Base-by-base conservation (phyloP, 2,797 vertebrate genomes). In the Eospalax fontanierii region DNA sequence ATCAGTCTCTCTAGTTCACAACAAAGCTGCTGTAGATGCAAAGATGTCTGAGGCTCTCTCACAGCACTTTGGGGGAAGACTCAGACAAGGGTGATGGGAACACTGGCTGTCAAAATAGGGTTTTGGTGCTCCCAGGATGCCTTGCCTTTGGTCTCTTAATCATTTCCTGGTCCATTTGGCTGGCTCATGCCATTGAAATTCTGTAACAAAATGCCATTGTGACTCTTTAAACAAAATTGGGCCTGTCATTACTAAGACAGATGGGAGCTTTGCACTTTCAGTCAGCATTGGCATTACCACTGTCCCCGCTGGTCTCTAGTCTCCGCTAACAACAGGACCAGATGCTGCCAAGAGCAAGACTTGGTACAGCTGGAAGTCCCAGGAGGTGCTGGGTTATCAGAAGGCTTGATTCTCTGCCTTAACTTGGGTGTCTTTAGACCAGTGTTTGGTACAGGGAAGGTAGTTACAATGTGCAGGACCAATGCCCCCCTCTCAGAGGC, bases 191-290 rank as follows among this genome's bases (percentile, higher is more conserved):
- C 84, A 35, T 50, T 85, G 73, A 87, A 91, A 79, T 70, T 24
- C 74, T 83, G 10, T 75, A 43, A 96, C 57, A 96, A 95, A 97
- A 89, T 73, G 65, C 79, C 22, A 71, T 35, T 96, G 84, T 96
- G 57, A 26, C 76, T 57, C 9, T 63, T 75, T 2, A 46, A 82
- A 83, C 19, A 89, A 82, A 94, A 91, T 0, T 33, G 15, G 70
- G 12, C 11, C 43, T 66, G 40, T 88, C 84, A n/a, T 89, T 87
- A 43, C 40, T 26, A 21, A 46, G 18, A 35, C 59, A 83, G 89
- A 74, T 12, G 38, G 57, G 33, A 78, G 19, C 57, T 50, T 28
- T 0, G 35, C 24, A 43, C 26, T 40, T 30, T 40, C 0, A 74
- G 38, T 68, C 59, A 28, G 68, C 19, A 1, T 24, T 9, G 43